Percentiles rank a stretch among this genome's conserved stretches.
These are phyloP conservation scores for Acanthis flammea DNA, from an alignment of 2,797 vertebrate species.

Conservation along the genomic window DNA sequence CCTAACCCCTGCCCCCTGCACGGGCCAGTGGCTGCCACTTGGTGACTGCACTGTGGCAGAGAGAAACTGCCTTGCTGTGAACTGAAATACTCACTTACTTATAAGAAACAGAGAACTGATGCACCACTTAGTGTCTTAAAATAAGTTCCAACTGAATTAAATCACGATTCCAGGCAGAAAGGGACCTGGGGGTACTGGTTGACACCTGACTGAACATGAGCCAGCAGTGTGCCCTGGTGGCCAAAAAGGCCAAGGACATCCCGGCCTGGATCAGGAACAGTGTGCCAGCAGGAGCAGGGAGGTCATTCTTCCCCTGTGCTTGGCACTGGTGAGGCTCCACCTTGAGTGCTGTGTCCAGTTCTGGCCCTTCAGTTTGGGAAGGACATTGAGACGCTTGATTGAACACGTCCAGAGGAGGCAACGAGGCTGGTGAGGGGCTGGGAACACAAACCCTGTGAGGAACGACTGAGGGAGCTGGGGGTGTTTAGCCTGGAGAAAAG, in stretches of 20 bases:
- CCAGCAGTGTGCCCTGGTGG: background rate
- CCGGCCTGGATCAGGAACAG: too few species aligned
- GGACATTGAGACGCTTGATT: rapidly evolving
- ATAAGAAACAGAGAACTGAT: background rate
- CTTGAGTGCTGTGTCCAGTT: background rate
- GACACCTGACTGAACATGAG: background rate
- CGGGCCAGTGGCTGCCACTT: background rate
- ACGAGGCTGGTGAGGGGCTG: rapidly evolving
- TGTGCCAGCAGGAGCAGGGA: background rate
- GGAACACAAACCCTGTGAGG: background rate
- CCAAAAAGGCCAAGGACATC: background rate
- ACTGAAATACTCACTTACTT: background rate
- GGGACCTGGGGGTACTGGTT: background rate
- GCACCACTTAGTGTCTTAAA: background rate
- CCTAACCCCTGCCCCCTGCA: background rate
- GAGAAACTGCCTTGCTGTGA: background rate
- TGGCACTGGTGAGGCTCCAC: rapidly evolving
- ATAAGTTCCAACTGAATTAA: background rate
- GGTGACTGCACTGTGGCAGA: background rate
- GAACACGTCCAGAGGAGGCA: rapidly evolving
- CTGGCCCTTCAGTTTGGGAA: background rate
- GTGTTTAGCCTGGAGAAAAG: background rate
- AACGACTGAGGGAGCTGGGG: rapidly evolving
- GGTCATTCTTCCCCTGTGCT: background rate
- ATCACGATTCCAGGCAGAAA: background rate